phyloP scores from a whole-genome alignment of 2,113 vertebrate species.

The Microcebus jonahi region DNA sequence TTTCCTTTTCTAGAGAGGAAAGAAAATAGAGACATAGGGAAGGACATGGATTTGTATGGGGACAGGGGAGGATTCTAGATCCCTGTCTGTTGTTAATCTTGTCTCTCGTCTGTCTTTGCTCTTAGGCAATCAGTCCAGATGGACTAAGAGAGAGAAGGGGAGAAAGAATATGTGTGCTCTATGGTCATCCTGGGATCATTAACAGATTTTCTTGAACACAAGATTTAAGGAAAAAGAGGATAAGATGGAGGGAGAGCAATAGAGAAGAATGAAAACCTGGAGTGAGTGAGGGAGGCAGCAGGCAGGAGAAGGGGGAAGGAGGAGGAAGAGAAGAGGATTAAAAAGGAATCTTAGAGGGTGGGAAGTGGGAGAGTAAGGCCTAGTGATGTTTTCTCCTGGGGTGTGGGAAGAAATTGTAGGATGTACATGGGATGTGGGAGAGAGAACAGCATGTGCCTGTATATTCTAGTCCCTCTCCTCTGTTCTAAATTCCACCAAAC shows the following conservation, averaged over 20 bases:
- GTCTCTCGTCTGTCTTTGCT: background rate
- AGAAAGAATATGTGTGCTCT: background rate
- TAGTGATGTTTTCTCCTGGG: background rate
- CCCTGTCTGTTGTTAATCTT: background rate
- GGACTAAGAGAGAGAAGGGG: background rate
- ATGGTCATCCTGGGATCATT: background rate
- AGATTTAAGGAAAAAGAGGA: background rate
- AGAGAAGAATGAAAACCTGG: background rate
- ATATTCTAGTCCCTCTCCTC: slow-evolving; percentile 29
- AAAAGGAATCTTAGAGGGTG: background rate
- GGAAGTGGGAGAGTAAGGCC: background rate
- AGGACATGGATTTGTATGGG: too few species aligned
- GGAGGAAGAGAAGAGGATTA: background rate
- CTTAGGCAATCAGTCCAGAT: background rate
- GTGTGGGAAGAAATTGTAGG: background rate
- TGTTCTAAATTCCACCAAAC: slow-evolving; percentile 42
- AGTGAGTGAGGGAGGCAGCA: background rate
- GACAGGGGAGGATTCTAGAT: background rate
- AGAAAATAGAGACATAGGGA: background rate
- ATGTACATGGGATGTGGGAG: background rate
- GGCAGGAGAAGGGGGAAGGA: background rate
- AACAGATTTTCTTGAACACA: background rate
- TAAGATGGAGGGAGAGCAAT: background rate
- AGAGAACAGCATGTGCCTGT: background rate
- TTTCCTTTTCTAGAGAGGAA: background rate